Evolutionary conservation across 1,140 invertebrate genomes (phyloP).

Genomic region (Heterodera schachtii): DNA sequence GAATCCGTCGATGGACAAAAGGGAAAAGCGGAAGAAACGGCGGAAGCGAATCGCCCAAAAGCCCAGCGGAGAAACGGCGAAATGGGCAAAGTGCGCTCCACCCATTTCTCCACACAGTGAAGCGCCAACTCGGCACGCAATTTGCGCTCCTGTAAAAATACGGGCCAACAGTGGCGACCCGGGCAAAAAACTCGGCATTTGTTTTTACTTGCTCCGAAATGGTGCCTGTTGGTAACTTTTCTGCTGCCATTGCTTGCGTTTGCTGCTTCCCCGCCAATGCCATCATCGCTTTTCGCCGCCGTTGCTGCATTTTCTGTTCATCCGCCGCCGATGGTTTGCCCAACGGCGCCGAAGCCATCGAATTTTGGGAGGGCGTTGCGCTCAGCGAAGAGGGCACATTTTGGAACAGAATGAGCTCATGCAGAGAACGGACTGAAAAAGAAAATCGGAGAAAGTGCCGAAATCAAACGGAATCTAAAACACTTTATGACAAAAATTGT

Average conservation of each 20-base stretch:
- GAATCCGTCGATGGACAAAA: neutral
- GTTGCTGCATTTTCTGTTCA: neutral
- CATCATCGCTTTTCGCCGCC: neutral
- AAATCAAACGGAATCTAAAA: neutral
- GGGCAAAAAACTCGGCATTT: no score
- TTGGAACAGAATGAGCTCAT: neutral
- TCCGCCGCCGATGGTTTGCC: neutral
- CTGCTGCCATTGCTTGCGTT: neutral
- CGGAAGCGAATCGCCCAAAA: neutral
- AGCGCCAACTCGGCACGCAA: constrained; percentile 40
- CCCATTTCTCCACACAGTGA: constrained; percentile 34
- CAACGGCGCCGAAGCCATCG: constrained; percentile 8
- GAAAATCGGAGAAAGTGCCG: neutral
- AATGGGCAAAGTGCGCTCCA: constrained; percentile 26
- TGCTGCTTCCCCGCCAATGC: neutral
- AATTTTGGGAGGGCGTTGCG: constrained; percentile 30
- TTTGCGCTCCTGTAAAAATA: constrained; percentile 30
- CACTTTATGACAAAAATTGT: neutral
- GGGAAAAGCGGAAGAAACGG: neutral
- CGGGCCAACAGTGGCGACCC: no score
- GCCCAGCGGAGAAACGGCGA: constrained; percentile 21
- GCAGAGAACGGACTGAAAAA: constrained; percentile 13
- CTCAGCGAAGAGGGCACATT: constrained; percentile 1
- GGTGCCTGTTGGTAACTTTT: neutral
- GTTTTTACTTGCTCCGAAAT: neutral